A percentile compares a stretch with the other conserved stretches of the same genome.
Conservation (phyloP, 92 coral and sea anemone genomes). For the Pocillopora grandis region DNA sequence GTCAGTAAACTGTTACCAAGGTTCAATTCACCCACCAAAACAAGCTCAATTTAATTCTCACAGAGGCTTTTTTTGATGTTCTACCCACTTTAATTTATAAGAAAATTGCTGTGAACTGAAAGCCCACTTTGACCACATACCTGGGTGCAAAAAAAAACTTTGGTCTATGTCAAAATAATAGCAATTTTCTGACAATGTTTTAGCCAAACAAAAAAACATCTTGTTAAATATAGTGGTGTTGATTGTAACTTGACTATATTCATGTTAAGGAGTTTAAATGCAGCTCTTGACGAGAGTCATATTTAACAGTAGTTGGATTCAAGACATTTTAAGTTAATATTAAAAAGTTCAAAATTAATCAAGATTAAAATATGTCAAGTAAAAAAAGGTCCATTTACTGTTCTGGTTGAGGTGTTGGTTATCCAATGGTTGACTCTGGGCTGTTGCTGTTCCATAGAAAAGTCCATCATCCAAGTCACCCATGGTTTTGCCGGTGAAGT, state of each 20-base stretch:
- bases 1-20: slow-evolving; percentile 3
- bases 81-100: neutral
- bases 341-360: slow-evolving; percentile 10
- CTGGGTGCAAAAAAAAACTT: neutral
- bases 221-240: neutral
- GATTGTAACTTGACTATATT: slow-evolving; percentile 23
- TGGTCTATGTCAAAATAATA: slow-evolving; percentile 6
- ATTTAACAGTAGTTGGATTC: slow-evolving; percentile 25
- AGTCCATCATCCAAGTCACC: slow-evolving; percentile 88
- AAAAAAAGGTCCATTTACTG: slow-evolving; percentile 57
- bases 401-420: slow-evolving; percentile 77
- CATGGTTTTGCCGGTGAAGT: slow-evolving; percentile 66
- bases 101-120: neutral
- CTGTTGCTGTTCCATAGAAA: slow-evolving; percentile 85
- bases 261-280: slow-evolving; percentile 35
- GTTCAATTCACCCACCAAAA: neutral
- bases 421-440: slow-evolving; percentile 74
- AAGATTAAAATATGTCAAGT: slow-evolving; percentile 37
- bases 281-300: slow-evolving; percentile 1
- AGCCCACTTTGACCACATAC: neutral
- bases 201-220: slow-evolving; percentile 17
- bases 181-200: slow-evolving; percentile 9
- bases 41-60: neutral
- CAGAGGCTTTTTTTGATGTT: neutral
- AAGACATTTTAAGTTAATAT: slow-evolving; percentile 11